Evolutionary conservation across 1,140 invertebrate species (phyloP), one percentile per base, ranked within the genome.

Genomic region (Lordiphosa mommai): DNA sequence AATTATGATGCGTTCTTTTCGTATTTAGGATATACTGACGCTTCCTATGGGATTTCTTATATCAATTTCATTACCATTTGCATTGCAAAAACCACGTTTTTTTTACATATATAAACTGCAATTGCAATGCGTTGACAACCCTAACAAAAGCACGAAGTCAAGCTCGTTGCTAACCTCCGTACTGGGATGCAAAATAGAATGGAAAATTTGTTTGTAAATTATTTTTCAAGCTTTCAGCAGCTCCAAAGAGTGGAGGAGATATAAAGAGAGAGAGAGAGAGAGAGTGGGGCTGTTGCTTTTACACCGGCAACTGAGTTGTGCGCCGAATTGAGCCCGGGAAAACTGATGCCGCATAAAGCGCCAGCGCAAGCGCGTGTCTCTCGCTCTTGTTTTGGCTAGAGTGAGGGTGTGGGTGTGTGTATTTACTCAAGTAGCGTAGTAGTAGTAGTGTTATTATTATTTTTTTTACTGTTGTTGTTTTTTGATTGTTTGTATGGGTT

Each of bases 271-370:
- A 41, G 38, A 17, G 40, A 13, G 40, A 43, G 40, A 43, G 23
- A 43, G 27, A 43, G 40, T 27, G 40, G 23, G 27, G 40, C 40
- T 43, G 40, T 43, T 43, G 40, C 40, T 43, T 43, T 43, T 43
- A 20, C 20, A 43, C 40, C 40, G 40, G 40, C 40, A 43, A 43
- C 20, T 29, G 40, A 43, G 40, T 12, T 43, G 4, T 27, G 23
- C 23, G 23, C 23, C 23, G 27, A 43, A 43, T 43, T 43, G 40
- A 43, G 40, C 40, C 40, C 40, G 40, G 40, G 40, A 43, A 43
- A 43, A 43, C 40, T 43, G 17, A 43, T 43, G 40, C 40, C 40
- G 40, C 40, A 43, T 43, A 43, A 43, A 43, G 40, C 40, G 23
- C 6, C 7, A 43, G 40, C 40, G 40, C 40, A 43, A 20, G 40